These are phyloP conservation scores for Crocidura indochinensis DNA, from an alignment of 2,797 vertebrate species.

Conservation along the genomic window DNA sequence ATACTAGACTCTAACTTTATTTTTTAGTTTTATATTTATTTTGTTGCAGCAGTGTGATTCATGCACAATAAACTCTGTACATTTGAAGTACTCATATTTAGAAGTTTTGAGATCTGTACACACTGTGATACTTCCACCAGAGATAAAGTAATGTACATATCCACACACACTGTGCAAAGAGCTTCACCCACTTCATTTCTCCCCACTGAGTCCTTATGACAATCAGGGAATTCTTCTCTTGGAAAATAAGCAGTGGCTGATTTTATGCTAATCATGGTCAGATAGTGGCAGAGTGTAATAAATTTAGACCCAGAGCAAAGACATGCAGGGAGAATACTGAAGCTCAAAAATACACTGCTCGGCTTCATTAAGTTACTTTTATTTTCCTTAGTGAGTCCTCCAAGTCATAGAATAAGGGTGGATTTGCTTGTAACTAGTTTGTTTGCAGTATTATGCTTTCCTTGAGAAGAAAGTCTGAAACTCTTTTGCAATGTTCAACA, in stretches of 20 bases:
- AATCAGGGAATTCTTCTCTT: background rate
- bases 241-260: conserved; percentile 5
- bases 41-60: background rate
- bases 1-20: background rate
- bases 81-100: background rate
- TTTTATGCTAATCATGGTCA: background rate
- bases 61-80: background rate
- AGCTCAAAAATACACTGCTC: background rate
- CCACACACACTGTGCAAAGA: background rate
- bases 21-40: background rate
- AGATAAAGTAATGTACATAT: background rate
- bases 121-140: background rate
- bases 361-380: background rate
- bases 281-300: background rate
- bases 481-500: background rate
- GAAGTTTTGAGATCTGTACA: background rate
- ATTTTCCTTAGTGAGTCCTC: background rate
- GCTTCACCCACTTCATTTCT: background rate
- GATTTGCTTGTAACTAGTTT: conserved; percentile 27
- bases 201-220: background rate
- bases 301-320: background rate
- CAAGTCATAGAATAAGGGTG: background rate
- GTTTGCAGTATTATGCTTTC: background rate
- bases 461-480: background rate
- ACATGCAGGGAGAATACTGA: background rate